Evolutionary conservation across 1,140 invertebrate genomes (phyloP).

Genomic region (Eumaeus atala): DNA sequence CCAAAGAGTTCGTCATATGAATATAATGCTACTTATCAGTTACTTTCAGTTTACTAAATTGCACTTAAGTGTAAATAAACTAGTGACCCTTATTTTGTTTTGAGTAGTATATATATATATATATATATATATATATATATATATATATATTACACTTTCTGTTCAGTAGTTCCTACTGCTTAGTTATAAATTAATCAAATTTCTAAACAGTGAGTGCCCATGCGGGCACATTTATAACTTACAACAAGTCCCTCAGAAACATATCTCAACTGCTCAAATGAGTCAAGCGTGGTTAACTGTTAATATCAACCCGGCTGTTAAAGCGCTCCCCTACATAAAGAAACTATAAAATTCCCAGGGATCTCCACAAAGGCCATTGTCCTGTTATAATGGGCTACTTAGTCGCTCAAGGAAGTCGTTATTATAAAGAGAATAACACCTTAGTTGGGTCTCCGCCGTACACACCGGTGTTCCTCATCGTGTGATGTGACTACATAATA

Average conservation of each 20-base stretch:
- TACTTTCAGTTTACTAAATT: too few species aligned
- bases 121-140: too few species aligned
- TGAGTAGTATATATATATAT: too few species aligned
- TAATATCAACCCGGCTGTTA: constrained; percentile 2
- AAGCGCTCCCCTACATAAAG: constrained; percentile 6
- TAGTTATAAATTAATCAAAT: too few species aligned
- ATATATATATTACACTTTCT: too few species aligned
- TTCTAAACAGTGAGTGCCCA: too few species aligned
- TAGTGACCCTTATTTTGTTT: too few species aligned
- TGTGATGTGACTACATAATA: constrained; percentile 4
- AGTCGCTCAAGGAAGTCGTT: constrained; percentile 16
- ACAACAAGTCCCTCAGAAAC: neutral
- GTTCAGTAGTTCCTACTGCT: too few species aligned
- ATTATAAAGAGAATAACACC: constrained; percentile 8
- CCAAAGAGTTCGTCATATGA: too few species aligned
- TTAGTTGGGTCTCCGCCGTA: constrained; percentile 5
- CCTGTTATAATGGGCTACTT: constrained; percentile 9
- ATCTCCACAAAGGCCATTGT: constrained; percentile 12
- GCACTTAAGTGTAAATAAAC: too few species aligned
- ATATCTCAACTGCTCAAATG: neutral
- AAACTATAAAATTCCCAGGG: constrained; percentile 9
- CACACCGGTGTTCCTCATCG: neutral
- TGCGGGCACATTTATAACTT: neutral
- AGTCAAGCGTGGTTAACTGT: neutral
- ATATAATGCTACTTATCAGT: too few species aligned